Percentiles rank a stretch among this genome's conserved stretches.
Conservation (phyloP, 2,888 invertebrate species). For the Sarcophaga carnaria region DNA sequence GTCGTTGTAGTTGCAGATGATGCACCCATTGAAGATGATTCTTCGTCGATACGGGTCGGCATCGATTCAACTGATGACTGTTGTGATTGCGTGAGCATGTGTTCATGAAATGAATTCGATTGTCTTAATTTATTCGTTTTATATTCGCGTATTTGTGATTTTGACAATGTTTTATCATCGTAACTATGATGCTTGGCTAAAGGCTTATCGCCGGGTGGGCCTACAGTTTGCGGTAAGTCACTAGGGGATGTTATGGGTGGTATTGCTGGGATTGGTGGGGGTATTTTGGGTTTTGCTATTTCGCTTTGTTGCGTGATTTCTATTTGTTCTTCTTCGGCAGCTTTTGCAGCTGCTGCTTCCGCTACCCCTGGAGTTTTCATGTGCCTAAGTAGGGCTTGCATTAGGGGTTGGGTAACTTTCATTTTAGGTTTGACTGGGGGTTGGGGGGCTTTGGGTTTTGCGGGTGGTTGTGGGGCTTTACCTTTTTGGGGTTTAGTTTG, state of each 20-base stretch:
- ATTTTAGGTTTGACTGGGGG: conserved; percentile 74
- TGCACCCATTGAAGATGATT: conserved; percentile 81
- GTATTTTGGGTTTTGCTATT: conserved; percentile 71
- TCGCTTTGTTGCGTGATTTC: conserved; percentile 9
- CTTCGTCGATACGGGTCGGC: conserved; percentile 84
- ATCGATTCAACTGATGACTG: conserved; percentile 82
- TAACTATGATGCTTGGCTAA: conserved; percentile 86
- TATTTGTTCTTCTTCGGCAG: conserved; percentile 71
- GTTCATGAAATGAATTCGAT: conserved; percentile 86
- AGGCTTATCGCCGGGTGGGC: conserved; percentile 83
- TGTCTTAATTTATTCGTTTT: conserved; percentile 85
- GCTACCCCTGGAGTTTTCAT: conserved; percentile 77
- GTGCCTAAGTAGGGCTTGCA: conserved; percentile 78
- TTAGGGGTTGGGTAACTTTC: conserved; percentile 77
- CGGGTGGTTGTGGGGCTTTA: conserved; percentile 76
- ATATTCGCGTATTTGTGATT: conserved; percentile 86
- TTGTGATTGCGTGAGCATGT: conserved; percentile 83
- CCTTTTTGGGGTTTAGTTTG: conserved; percentile 72
- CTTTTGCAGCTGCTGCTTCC: conserved; percentile 77
- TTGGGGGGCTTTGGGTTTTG: conserved; percentile 70
- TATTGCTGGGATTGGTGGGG: conserved; percentile 81
- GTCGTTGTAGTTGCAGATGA: conserved; percentile 81
- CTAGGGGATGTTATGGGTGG: conserved; percentile 78
- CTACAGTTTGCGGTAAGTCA: conserved; percentile 75
- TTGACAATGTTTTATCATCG: conserved; percentile 85